phyloP scores from a whole-genome alignment of 2,113 vertebrate species.

The Plectropomus leopardus region DNA sequence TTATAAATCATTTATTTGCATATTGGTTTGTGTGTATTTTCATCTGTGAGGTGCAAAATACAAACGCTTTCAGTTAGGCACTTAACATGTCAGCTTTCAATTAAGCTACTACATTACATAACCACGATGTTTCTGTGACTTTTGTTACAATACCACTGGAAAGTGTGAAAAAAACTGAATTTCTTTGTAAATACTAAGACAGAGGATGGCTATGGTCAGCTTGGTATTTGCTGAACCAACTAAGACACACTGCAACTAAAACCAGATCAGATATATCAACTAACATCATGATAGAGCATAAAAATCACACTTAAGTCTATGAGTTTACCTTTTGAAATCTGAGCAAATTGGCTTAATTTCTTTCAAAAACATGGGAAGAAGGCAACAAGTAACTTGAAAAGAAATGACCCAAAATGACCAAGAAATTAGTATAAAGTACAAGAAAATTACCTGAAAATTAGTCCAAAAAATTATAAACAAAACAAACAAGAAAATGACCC shows the following conservation, averaged over 20 bases:
- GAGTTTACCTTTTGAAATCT: too few species aligned
- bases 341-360: too few species aligned
- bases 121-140: constrained; percentile 7
- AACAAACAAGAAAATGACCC: too few species aligned
- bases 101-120: too few species aligned
- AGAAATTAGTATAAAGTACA: too few species aligned
- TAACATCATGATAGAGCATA: background rate
- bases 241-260: background rate
- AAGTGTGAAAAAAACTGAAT: background rate
- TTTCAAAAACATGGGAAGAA: too few species aligned
- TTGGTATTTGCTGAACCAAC: background rate
- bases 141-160: background rate
- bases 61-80: background rate
- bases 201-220: background rate
- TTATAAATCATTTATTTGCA: constrained; percentile 24
- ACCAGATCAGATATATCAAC: background rate
- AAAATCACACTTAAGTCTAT: background rate
- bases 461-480: too few species aligned
- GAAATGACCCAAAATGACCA: too few species aligned
- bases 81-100: background rate
- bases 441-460: too few species aligned
- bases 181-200: background rate
- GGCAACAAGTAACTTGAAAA: too few species aligned
- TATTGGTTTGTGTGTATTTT: background rate
- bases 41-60: background rate